phyloP scores from a whole-genome alignment of 2,113 vertebrate genomes.

The Leptocoma aspasia region DNA sequence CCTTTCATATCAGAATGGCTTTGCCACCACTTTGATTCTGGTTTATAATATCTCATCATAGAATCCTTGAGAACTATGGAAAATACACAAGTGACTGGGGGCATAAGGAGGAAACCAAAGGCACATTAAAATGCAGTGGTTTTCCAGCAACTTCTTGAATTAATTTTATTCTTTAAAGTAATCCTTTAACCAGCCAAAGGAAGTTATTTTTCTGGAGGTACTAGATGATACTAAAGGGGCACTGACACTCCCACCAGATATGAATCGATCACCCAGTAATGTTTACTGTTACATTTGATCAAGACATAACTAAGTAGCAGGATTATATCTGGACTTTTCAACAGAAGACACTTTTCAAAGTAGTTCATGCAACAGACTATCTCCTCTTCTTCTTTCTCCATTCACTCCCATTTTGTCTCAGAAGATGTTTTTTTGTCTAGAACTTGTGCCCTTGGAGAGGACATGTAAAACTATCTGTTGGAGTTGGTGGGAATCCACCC shows the following conservation, averaged over 20 bases:
- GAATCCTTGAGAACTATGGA: background rate
- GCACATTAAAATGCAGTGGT: background rate
- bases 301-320: background rate
- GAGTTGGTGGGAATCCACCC: background rate
- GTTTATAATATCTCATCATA: background rate
- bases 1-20: background rate
- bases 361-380: background rate
- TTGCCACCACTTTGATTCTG: background rate
- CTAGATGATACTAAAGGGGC: background rate
- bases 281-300: background rate
- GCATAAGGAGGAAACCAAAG: background rate
- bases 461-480: rapidly evolving
- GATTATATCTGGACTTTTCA: background rate
- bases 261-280: background rate
- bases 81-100: background rate
- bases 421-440: background rate
- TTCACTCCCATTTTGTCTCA: background rate
- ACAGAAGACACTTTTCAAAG: background rate
- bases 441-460: background rate
- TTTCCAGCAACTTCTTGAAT: background rate
- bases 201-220: background rate
- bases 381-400: background rate
- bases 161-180: background rate
- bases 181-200: background rate
- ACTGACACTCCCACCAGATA: background rate